Evolutionary conservation across 2,888 invertebrate species (phyloP).

Genomic region (Rutpela maculata): DNA sequence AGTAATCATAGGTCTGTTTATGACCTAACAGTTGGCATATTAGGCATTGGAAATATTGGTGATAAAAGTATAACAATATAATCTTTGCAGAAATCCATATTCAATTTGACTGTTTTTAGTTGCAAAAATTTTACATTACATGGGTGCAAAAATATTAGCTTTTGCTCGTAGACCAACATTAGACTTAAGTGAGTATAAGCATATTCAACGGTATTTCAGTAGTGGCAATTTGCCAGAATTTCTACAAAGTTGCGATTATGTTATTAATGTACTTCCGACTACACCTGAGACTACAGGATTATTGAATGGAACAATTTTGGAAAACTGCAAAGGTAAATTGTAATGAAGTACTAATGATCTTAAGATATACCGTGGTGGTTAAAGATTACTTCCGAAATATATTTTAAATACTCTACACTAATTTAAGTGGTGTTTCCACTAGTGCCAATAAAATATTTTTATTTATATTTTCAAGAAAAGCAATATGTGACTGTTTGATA

Average conservation of each 20-base stretch:
- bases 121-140: constrained; percentile 71
- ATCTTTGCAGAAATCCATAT: constrained; percentile 26
- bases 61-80: constrained; percentile 69
- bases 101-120: constrained; percentile 68
- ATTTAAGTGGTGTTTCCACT: too few species aligned
- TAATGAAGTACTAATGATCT: too few species aligned
- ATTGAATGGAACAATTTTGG: constrained; percentile 73
- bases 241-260: constrained; percentile 75
- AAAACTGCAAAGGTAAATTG: constrained; percentile 71
- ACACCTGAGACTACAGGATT: constrained; percentile 75
- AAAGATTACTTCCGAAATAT: too few species aligned
- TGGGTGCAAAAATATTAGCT: constrained; percentile 72
- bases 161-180: constrained; percentile 56
- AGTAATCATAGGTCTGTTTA: constrained; percentile 70
- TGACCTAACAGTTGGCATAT: constrained; percentile 75
- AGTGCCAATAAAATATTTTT: too few species aligned
- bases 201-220: constrained; percentile 66
- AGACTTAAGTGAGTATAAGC: constrained; percentile 51
- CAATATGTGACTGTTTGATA: too few species aligned
- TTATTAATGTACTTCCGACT: constrained; percentile 76
- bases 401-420: too few species aligned
- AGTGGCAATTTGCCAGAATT: constrained; percentile 67
- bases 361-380: too few species aligned
- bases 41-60: constrained; percentile 77
- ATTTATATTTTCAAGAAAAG: too few species aligned